phyloP scores from a whole-genome alignment of 2,888 invertebrate genomes.

The Liposcelis brunnea region DNA sequence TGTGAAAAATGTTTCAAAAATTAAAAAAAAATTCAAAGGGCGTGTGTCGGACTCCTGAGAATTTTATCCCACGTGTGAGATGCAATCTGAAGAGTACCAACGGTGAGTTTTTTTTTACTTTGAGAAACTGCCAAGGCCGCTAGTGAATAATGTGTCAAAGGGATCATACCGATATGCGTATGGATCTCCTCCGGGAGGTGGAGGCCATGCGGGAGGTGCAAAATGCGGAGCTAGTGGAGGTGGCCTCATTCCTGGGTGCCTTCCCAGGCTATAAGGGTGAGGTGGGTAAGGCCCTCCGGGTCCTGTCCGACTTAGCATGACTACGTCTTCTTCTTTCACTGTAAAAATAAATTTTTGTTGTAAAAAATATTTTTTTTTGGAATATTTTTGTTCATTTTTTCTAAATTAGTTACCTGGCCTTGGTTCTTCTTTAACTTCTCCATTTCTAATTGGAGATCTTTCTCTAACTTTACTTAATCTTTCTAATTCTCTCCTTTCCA shows the following conservation, averaged over 20 bases:
- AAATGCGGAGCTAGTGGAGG: slow-evolving; percentile 27
- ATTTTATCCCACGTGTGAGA: too few relatives aligned
- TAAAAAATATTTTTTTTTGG: background rate
- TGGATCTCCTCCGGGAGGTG: slow-evolving; percentile 42
- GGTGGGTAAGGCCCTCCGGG: slow-evolving; percentile 33
- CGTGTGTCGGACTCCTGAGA: background rate
- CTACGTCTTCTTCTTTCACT: slow-evolving; percentile 18
- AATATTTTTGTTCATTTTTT: background rate
- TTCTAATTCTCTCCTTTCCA: slow-evolving; percentile 22
- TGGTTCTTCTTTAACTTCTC: slow-evolving; percentile 45
- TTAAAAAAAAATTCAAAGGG: slow-evolving; percentile 1
- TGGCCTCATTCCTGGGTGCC: slow-evolving; percentile 15
- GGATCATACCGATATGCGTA: slow-evolving; percentile 42
- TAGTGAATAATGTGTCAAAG: background rate
- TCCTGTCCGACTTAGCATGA: slow-evolving; percentile 30
- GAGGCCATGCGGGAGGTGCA: slow-evolving; percentile 35
- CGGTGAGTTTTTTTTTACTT: background rate
- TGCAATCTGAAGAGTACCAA: too few relatives aligned
- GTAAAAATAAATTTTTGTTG: slow-evolving; percentile 17
- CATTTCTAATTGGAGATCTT: slow-evolving; percentile 59
- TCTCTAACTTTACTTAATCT: slow-evolving; percentile 25
- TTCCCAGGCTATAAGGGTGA: slow-evolving; percentile 20
- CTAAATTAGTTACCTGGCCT: slow-evolving; percentile 22
- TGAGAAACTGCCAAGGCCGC: background rate
- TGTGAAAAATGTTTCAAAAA: slow-evolving; percentile 17